These are phyloP conservation scores for Pseudomyrmex cubaensis DNA, from an alignment of 1,140 invertebrate species.

Conservation along the genomic window DNA sequence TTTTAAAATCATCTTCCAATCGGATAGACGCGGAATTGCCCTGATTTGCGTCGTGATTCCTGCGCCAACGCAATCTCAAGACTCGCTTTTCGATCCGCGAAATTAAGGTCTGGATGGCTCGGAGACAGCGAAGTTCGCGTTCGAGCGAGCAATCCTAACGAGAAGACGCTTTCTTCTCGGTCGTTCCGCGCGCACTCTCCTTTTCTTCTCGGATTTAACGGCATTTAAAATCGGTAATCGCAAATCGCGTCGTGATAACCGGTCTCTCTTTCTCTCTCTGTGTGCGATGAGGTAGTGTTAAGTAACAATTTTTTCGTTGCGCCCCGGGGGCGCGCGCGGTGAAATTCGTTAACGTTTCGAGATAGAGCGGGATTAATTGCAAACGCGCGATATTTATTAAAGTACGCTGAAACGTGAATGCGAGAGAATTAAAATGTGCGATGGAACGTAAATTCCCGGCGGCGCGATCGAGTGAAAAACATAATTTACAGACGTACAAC, in stretches of 20 bases:
- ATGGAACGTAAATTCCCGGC: constrained; percentile 42
- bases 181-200: constrained; percentile 35
- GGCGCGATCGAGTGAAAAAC: constrained; percentile 45
- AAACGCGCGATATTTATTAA: constrained; percentile 52
- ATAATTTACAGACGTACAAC: constrained; percentile 30
- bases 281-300: constrained; percentile 9
- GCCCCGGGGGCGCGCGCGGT: neutral
- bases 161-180: constrained; percentile 48
- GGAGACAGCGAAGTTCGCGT: constrained; percentile 71
- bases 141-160: constrained; percentile 38
- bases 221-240: constrained; percentile 48
- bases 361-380: constrained; percentile 40
- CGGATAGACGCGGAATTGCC: constrained; percentile 72
- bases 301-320: constrained; percentile 12
- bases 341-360: constrained; percentile 48
- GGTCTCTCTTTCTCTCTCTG: neutral
- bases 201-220: constrained; percentile 11
- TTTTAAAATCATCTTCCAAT: constrained; percentile 73
- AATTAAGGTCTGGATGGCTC: constrained; percentile 53
- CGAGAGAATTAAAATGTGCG: constrained; percentile 51
- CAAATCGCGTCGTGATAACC: constrained; percentile 42
- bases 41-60: constrained; percentile 70
- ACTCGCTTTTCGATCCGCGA: constrained; percentile 55
- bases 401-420: constrained; percentile 35
- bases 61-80: constrained; percentile 43